Conservation (phyloP, 2,113 vertebrate species). For the Epinephelus fuscoguttatus region DNA sequence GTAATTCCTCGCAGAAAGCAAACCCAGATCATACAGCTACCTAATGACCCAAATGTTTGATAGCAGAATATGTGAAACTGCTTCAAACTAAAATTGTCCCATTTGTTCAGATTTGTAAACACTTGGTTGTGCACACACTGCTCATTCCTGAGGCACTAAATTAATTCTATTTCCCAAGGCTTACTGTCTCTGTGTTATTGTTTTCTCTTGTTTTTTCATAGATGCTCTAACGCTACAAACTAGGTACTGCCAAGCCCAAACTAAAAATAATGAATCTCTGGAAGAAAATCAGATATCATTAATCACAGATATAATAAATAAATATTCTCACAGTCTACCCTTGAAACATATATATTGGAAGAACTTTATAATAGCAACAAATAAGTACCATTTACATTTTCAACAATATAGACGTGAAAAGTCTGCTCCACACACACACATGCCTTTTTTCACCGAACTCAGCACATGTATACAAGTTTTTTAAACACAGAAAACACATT, state of each 20-base stretch:
- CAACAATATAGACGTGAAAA: background rate
- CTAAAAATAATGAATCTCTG: conserved; percentile 21
- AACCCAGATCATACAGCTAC: conserved; percentile 9
- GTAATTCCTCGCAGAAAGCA: conserved; percentile 13
- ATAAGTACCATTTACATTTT: background rate
- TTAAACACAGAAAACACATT: too few species aligned
- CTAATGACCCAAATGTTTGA: conserved; percentile 7
- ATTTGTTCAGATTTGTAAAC: conserved; percentile 42
- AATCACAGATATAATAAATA: background rate
- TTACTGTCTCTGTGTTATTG: conserved; percentile 16
- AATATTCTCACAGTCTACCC: background rate
- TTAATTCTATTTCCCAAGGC: conserved; percentile 24
- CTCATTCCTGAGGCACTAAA: conserved; percentile 22
- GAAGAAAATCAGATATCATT: background rate
- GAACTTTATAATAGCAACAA: background rate
- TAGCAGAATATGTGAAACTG: conserved; percentile 3
- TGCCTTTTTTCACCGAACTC: too few species aligned
- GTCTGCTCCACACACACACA: background rate
- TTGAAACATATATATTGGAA: background rate
- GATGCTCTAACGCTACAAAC: background rate
- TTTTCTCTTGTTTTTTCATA: conserved; percentile 32
- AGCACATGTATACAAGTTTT: too few species aligned
- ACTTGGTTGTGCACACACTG: conserved; percentile 19
- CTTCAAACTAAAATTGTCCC: conserved; percentile 32
- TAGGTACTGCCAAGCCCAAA: background rate